Base-by-base conservation (phyloP, 2,888 invertebrate genomes). In the Tetragnatha montana region DNA sequence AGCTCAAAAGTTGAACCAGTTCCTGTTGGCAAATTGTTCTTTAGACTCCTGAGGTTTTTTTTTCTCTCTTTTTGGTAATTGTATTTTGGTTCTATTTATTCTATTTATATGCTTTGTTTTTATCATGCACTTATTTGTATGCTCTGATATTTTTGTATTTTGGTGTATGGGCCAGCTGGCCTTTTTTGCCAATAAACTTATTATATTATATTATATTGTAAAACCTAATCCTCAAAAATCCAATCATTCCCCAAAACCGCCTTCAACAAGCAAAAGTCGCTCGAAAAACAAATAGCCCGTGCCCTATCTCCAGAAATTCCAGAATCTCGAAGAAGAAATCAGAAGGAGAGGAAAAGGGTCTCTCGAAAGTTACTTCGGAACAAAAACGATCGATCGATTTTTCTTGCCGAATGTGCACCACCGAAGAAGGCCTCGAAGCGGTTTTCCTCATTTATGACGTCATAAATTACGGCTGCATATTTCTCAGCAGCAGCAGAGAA, bases 391-490 rank as follows among this genome's bases (percentile, higher is more conserved):
- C n/a, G 47, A 75, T 75, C 74, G 74, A 75, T 83, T 83, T 83
- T 83, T 60, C 83, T 74, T n/a, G 19, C 22, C 21, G n/a, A 60
- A 19, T 21, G 60, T 60, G 17, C 14, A n/a, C 81, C 21, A 21
- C 50, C 3, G 82, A 51, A 35, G 47, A 21, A 22, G 80, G 14
- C 68, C 82, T 22, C 60, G 47, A 75, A 74, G 75, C 35, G 75
- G 22, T 79, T 35, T 79, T 51, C n/a, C 86, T 86, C 86, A 86
- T 86, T 86, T 86, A 86, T 80, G 86, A 86, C 73, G 80, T 86
- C 69, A 86, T 86, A 80, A 86, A 80, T 86, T 80, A 86, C 73
- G 73, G 68, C 47, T 73, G 73, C 71, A 86, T 86, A 86, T 86
- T 86, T 86, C 71, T 35, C 14, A 14, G 50, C 47, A 86, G 50